Evolutionary conservation across 2,797 vertebrate species (phyloP).

Genomic region (Delichon dasypus): DNA sequence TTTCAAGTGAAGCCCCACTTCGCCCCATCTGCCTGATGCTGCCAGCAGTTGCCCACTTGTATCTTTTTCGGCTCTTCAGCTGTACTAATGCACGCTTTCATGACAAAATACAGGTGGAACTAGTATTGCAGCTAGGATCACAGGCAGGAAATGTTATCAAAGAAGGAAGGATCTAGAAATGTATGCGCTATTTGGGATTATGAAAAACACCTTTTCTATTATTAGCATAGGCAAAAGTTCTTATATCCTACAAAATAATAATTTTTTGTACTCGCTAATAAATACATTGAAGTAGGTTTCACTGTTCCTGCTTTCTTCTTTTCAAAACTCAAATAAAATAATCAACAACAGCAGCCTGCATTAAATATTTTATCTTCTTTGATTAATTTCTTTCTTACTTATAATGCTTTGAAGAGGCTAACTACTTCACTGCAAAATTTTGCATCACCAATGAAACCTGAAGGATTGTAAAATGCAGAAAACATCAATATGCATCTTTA

Average conservation of each 20-base stretch:
- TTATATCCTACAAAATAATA: not conserved
- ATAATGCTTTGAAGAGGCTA: not conserved
- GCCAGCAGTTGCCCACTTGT: not conserved
- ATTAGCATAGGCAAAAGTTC: not conserved
- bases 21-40: not conserved
- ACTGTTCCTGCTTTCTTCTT: not conserved
- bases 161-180: not conserved
- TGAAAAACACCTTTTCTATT: not conserved
- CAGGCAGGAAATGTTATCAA: not conserved
- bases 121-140: not conserved
- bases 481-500: not conserved
- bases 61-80: not conserved
- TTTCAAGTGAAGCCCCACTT: not conserved
- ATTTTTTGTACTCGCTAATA: not conserved
- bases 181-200: not conserved
- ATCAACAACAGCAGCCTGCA: not conserved
- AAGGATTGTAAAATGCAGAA: not conserved
- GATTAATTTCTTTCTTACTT: not conserved
- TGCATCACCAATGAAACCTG: not conserved
- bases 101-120: not conserved
- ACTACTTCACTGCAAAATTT: not conserved
- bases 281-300: not conserved
- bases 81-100: not conserved
- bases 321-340: not conserved
- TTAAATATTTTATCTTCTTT: constrained; percentile 1